These are phyloP conservation scores for Ericerus pela DNA, from an alignment of 1,140 invertebrate genomes.

Conservation along the genomic window DNA sequence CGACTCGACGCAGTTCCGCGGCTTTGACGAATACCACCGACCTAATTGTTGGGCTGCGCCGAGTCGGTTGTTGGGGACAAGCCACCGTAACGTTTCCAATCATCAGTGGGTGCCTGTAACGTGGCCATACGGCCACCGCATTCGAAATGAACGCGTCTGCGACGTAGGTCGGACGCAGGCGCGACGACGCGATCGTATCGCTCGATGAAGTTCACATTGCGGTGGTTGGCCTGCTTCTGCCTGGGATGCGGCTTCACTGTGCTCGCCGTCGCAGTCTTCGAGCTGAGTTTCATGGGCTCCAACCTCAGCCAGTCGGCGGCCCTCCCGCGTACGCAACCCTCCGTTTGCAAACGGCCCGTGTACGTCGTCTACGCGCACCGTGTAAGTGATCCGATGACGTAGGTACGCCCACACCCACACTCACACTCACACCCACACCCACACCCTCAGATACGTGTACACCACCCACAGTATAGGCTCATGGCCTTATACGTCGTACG, in stretches of 20 bases:
- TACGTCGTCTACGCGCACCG: conserved; percentile 17
- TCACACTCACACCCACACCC: neutral
- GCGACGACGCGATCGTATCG: too few relatives aligned
- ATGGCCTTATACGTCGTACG: neutral
- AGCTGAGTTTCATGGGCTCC: conserved; percentile 20
- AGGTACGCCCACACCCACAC: neutral
- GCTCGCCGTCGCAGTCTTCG: conserved; percentile 19
- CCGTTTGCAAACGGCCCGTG: neutral
- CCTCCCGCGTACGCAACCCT: neutral
- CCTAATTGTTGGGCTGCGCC: too few relatives aligned
- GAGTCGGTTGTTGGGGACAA: too few relatives aligned
- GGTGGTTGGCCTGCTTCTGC: neutral
- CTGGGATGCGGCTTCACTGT: conserved; percentile 14
- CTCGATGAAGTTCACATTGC: too few relatives aligned
- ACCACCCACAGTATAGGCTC: neutral
- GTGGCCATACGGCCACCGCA: too few relatives aligned
- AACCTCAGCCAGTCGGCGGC: neutral
- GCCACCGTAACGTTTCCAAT: too few relatives aligned
- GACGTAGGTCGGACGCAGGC: too few relatives aligned
- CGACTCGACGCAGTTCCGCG: too few relatives aligned
- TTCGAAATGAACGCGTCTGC: too few relatives aligned
- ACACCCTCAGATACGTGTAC: neutral
- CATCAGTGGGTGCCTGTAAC: too few relatives aligned
- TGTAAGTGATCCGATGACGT: conserved; percentile 16
- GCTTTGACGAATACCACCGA: too few relatives aligned